Evolutionary conservation across 2,797 vertebrate species (phyloP).

Genomic region (Aldrovandia affinis): DNA sequence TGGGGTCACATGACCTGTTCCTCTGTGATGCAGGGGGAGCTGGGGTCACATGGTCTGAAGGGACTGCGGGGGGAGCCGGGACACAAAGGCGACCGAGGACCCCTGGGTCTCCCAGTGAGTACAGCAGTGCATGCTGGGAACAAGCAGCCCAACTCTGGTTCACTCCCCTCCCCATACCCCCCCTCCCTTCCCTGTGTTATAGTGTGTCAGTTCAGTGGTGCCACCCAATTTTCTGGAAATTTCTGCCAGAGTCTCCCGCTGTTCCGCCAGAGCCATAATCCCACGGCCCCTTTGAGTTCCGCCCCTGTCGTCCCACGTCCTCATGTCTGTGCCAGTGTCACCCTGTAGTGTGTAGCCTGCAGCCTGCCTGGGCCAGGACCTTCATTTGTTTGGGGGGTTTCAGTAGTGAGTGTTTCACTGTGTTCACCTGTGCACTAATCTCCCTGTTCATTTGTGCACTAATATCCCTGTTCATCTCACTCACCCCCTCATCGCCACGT

Average conservation of each 20-base stretch:
- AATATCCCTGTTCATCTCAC: conserved; percentile 97
- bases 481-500: conserved; percentile 89
- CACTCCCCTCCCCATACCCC: too few species aligned
- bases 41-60: conserved; percentile 93
- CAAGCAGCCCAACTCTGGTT: not conserved
- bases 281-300: too few species aligned
- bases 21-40: conserved; percentile 79
- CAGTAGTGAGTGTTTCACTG: conserved; percentile 36
- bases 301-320: too few species aligned
- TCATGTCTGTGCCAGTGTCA: too few species aligned
- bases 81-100: conserved; percentile 97
- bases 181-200: too few species aligned
- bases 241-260: too few species aligned
- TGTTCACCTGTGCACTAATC: conserved; percentile 92
- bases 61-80: conserved; percentile 92
- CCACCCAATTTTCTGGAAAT: too few species aligned
- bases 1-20: too few species aligned
- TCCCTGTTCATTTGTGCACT: conserved; percentile 97
- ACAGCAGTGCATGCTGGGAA: conserved; percentile 42
- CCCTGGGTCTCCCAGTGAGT: conserved; percentile 98
- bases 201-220: too few species aligned
- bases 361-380: not conserved
- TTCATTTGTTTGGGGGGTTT: not conserved
- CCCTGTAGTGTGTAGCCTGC: not conserved
- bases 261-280: too few species aligned